These are phyloP conservation scores for Syritta pipiens DNA, from an alignment of 2,888 invertebrate species.

Conservation along the genomic window DNA sequence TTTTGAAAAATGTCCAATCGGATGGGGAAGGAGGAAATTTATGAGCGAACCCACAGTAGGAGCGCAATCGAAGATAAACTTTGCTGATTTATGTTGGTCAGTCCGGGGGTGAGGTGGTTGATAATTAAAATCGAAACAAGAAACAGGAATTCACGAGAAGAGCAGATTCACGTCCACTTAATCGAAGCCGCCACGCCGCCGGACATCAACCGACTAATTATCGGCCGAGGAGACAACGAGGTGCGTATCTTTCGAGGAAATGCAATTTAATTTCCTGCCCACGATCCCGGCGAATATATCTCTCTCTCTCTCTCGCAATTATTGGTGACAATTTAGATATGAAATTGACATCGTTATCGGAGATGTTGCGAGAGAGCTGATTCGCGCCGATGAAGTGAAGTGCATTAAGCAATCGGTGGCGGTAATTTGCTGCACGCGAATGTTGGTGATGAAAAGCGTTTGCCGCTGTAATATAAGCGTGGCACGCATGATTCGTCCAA, in stretches of 20 bases:
- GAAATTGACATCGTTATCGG: conserved; percentile 48
- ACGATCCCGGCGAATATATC: conserved; percentile 29
- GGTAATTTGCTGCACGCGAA: conserved; percentile 58
- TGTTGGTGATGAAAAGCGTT: conserved; percentile 54
- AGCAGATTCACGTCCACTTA: neutral
- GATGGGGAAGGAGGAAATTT: conserved; percentile 25
- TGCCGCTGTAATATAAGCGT: conserved; percentile 28
- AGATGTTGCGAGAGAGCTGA: too few species aligned
- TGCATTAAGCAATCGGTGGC: conserved; percentile 59
- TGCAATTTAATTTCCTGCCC: conserved; percentile 57
- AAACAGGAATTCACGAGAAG: conserved; percentile 1
- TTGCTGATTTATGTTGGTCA: conserved; percentile 59
- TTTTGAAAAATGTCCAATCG: too few species aligned
- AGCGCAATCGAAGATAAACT: conserved; percentile 30
- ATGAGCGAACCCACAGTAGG: conserved; percentile 27
- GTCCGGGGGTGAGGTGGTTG: too few species aligned
- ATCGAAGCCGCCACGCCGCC: neutral
- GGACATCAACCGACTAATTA: conserved; percentile 15
- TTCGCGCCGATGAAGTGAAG: conserved; percentile 43
- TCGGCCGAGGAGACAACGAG: neutral
- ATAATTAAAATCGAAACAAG: conserved; percentile 22
- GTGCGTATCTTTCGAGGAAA: conserved; percentile 50
- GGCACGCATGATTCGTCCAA: conserved; percentile 15
- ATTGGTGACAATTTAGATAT: conserved; percentile 65
- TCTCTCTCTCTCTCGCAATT: conserved; percentile 48